Conservation (phyloP, 1,140 invertebrate genomes). For the Campodea augens region DNA sequence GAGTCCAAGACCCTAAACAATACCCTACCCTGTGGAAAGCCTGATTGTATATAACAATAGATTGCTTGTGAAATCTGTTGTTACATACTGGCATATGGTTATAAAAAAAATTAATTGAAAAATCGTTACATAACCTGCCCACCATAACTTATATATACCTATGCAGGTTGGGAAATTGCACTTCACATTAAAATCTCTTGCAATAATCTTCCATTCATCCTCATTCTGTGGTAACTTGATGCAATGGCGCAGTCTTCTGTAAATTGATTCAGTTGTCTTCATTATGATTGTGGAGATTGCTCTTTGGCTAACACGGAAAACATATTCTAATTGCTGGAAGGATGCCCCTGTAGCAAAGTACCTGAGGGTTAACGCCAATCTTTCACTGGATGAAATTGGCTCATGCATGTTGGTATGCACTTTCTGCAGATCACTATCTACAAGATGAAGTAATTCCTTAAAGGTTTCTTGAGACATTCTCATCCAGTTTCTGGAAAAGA, state of each 20-base stretch:
- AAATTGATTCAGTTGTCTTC: neutral
- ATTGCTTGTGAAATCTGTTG: no score
- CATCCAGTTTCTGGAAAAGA: neutral
- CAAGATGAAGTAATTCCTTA: neutral
- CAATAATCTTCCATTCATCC: neutral
- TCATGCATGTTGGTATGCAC: neutral
- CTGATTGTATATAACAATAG: no score
- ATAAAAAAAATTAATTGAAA: no score
- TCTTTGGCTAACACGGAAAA: neutral
- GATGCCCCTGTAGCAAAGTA: neutral
- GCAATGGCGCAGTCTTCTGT: neutral
- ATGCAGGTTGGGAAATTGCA: neutral
- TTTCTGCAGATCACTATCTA: neutral
- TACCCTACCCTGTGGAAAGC: no score
- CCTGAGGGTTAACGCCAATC: neutral
- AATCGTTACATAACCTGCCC: no score
- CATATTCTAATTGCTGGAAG: neutral
- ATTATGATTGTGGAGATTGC: neutral
- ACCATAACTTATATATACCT: no score
- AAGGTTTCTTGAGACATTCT: neutral
- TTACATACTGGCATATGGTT: no score
- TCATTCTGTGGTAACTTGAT: neutral
- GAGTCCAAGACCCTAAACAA: no score
- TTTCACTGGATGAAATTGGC: neutral
- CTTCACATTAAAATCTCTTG: neutral